Percentiles rank a stretch among this genome's conserved stretches.
These are phyloP conservation scores for Thryonomys swinderianus DNA, from an alignment of 2,113 vertebrate genomes.

Conservation along the genomic window DNA sequence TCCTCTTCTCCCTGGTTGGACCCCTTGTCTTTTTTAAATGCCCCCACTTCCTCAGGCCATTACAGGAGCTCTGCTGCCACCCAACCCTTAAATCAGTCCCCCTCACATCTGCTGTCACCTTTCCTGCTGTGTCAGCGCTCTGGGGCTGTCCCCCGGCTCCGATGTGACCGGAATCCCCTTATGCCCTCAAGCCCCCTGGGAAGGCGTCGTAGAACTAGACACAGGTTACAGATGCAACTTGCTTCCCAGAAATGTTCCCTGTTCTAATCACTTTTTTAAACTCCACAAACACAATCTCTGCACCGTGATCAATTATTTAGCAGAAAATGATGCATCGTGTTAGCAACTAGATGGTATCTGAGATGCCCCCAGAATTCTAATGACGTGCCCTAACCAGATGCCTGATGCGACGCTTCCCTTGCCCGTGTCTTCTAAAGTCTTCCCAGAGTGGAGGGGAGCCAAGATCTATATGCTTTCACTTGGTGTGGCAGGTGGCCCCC, in stretches of 20 bases:
- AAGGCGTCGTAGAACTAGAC: neutral
- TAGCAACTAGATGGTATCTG: slow-evolving; percentile 90
- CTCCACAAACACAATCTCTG: slow-evolving; percentile 90
- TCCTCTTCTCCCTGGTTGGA: neutral
- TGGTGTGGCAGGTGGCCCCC: slow-evolving; percentile 81
- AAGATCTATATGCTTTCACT: slow-evolving; percentile 84
- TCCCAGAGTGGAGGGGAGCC: slow-evolving; percentile 85
- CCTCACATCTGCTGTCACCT: rapidly evolving
- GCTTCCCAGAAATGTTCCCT: slow-evolving; percentile 83
- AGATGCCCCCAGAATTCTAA: slow-evolving; percentile 88
- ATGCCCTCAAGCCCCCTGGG: neutral
- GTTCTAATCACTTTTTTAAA: slow-evolving; percentile 88
- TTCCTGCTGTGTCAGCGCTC: neutral
- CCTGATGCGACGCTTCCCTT: slow-evolving; percentile 87
- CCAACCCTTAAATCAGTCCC: neutral
- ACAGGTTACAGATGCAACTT: slow-evolving; percentile 83
- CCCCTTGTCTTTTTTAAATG: neutral
- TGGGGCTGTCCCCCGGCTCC: neutral
- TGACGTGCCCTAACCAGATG: slow-evolving; percentile 76
- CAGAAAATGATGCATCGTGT: slow-evolving; percentile 90
- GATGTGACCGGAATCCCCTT: neutral
- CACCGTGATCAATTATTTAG: slow-evolving; percentile 90
- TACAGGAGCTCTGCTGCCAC: neutral
- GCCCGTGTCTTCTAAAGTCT: slow-evolving; percentile 83
- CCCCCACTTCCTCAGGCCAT: neutral